A percentile compares a stretch with the other conserved stretches of the same genome.
These are phyloP conservation scores for Augochlora pura DNA, from an alignment of 1,140 invertebrate species.

Conservation along the genomic window DNA sequence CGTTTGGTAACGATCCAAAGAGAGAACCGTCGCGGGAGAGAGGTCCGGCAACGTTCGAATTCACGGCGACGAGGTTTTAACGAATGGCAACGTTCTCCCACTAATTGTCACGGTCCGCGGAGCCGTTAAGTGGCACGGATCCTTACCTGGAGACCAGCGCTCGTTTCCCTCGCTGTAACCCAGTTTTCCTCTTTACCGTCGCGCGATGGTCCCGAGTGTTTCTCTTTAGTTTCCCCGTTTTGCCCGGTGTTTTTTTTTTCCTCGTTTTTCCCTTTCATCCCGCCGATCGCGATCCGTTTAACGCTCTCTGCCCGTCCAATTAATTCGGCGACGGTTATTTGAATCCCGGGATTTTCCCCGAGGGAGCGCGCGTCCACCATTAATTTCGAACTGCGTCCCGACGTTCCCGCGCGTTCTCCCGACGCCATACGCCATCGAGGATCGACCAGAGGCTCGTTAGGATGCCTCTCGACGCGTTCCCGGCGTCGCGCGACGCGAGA, in stretches of 20 bases:
- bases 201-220: background rate
- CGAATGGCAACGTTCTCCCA: slow-evolving; percentile 22
- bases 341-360: background rate
- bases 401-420: background rate
- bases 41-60: slow-evolving; percentile 12
- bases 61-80: slow-evolving; percentile 24
- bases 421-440: too few relatives aligned
- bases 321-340: background rate
- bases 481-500: too few relatives aligned
- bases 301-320: slow-evolving; percentile 12
- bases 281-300: background rate
- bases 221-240: background rate
- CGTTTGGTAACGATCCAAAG: slow-evolving; percentile 55
- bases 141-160: slow-evolving; percentile 4
- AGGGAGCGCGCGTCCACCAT: background rate
- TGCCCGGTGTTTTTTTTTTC: background rate
- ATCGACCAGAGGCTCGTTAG: slow-evolving; percentile 1
- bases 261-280: background rate
- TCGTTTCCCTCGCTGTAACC: slow-evolving; percentile 2
- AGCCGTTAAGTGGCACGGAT: slow-evolving; percentile 21
- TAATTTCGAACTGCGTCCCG: slow-evolving; percentile 6
- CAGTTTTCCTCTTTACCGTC: background rate
- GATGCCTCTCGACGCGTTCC: background rate
- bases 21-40: background rate
- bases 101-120: slow-evolving; percentile 37